Base-by-base conservation (phyloP, 2,888 invertebrate genomes). In the Cheilosia vulpina region DNA sequence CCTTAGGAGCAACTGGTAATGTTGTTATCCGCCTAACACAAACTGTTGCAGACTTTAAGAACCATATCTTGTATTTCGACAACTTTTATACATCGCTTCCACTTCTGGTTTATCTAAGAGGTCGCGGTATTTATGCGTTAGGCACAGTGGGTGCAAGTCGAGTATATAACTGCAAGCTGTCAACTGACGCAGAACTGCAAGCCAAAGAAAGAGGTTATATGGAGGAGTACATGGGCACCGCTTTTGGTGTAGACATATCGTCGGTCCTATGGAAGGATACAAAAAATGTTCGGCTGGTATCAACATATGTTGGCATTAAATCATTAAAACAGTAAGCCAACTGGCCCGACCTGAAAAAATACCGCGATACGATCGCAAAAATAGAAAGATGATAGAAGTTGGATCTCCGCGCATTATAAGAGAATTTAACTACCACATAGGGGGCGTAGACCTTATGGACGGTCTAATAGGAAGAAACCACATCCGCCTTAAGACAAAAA, bases 381-480 rank as follows among this genome's bases (percentile, higher is more conserved):
- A 41, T 41, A 41, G 41, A 41, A 41, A 41, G 9, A 41, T 41
- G 13, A 27, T 27, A 27, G 27, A 27, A 27, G 27, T 27, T 27
- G 27, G 27, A 27, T 27, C 5, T 27, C 27, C 27, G 5, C 2
- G 2, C 21, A 21, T 21, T 21, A 21, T 21, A 21, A 21, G 21
- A 21, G 21, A 21, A 21, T 21, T 2, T 2, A 21, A 21, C 21
- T 21, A 21, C 21, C 2, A 21, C 2, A 21, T 21, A 2, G 21
- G 21, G 2, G 21, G 21, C 21, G 2, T 31, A 9, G 75, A 79
- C 60, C 45, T 66, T 9, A 69, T 79, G 47, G 75, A 75, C 45
- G 77, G 63, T 50, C 45, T 78, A 11, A 62, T 78, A 31, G 73
- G 57, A 19, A 43, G 57, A 15, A 69, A 83, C 50, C 55, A 60